These are phyloP conservation scores for Actinia tenebrosa DNA, from an alignment of 64 coral and sea anemone genomes.

Conservation along the genomic window DNA sequence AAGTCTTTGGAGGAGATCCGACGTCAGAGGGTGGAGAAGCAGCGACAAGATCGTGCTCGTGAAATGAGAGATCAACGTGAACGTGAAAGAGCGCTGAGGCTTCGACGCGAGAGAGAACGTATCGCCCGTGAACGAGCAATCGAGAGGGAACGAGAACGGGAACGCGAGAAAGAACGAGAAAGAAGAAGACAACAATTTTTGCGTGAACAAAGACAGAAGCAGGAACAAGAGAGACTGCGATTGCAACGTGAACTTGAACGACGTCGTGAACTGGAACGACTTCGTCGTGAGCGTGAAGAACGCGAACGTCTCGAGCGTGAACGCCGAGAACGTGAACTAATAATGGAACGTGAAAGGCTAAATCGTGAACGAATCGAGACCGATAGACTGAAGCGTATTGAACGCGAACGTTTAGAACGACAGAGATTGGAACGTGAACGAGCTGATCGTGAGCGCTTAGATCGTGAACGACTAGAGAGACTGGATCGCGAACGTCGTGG, in stretches of 20 bases:
- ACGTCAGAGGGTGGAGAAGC: constrained; percentile 69
- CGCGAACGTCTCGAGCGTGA: constrained; percentile 89
- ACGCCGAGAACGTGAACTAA: constrained; percentile 74
- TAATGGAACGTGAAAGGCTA: constrained; percentile 84
- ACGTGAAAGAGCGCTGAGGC: constrained; percentile 72
- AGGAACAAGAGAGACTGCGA: constrained; percentile 64
- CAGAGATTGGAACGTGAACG: constrained; percentile 91
- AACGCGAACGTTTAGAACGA: constrained; percentile 94
- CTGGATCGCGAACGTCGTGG: constrained; percentile 67
- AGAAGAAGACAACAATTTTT: constrained; percentile 74
- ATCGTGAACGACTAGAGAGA: constrained; percentile 71
- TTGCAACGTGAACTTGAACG: constrained; percentile 85
- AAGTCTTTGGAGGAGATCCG: constrained; percentile 90
- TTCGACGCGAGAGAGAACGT: constrained; percentile 81
- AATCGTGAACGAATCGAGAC: constrained; percentile 91
- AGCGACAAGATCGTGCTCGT: constrained; percentile 57
- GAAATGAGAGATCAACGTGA: constrained; percentile 85
- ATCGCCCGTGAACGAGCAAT: constrained; percentile 83
- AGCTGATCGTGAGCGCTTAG: constrained; percentile 76
- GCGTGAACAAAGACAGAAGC: constrained; percentile 80
- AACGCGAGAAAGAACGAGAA: constrained; percentile 92
- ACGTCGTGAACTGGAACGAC: constrained; percentile 75
- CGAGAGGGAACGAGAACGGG: constrained; percentile 80
- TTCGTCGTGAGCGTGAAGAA: constrained; percentile 71
- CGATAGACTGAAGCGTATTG: constrained; percentile 83